Base-by-base conservation (phyloP, 2,113 vertebrate species). In the Festucalex cinctus region DNA sequence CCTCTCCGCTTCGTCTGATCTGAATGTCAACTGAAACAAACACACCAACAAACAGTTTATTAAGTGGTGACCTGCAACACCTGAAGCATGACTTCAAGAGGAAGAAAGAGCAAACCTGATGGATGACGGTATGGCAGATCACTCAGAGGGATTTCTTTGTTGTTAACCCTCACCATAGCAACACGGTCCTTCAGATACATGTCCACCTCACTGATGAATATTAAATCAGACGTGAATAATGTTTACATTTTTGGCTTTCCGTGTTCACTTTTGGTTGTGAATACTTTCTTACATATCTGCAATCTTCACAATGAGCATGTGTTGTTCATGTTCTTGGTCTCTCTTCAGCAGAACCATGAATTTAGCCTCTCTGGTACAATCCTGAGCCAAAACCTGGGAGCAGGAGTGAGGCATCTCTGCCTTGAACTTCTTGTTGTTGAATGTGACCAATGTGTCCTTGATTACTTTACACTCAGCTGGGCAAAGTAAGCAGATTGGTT, bases 271-370 rank as follows among this genome's bases (percentile, higher is more conserved):
- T 32, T 32, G 54, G 0, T 43, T 26, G 49, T 22, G 26, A 66
- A 41, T 37, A 43, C 6, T 39, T 20, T 86, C 91, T 92, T 88
- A 95, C 94, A 93, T 85, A 73, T 87, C 81, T 72, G 77, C 85
- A 0, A 95, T 70, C 75, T 86, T 91, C 65, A 95, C 63, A 35
- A 71, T 90, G 74, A 94, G 59, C 63, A 79, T 71, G 61, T 66
- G 91, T 26, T 88, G 37, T 12, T 90, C 69, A 63, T 77, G 6
- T 63, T 79, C n/a, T 48, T 74, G 57, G 58, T 81, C 88, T 71
- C 79, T 92, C 87, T 89, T 95, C 66, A 91, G 63, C 70, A 89
- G 84, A 75, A 95, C 88, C 48, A 94, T 67, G 76, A 94, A 95
- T 77, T 93, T 94, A 43, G 91, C 79, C 68, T 94, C 91, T 41